These are phyloP conservation scores for human (Homo sapiens) DNA, from an alignment of 2,113 vertebrate genomes.

Conservation along the genomic window DNA sequence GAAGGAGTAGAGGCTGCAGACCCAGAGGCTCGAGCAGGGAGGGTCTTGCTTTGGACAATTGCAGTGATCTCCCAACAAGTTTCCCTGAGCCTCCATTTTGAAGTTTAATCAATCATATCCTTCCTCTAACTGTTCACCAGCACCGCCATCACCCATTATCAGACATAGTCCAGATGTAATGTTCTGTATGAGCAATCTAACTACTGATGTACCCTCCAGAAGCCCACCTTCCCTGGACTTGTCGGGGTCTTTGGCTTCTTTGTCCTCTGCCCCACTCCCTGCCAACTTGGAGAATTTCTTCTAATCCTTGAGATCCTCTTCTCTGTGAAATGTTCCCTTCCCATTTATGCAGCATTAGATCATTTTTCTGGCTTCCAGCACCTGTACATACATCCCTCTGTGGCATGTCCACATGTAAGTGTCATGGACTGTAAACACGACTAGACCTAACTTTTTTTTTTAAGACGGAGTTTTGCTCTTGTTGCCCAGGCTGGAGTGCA, in stretches of 20 bases:
- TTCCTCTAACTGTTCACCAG: neutral
- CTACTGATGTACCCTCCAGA: neutral
- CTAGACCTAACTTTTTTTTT: neutral
- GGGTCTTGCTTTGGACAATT: neutral
- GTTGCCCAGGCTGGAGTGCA: too few species aligned
- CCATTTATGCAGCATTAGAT: too few species aligned
- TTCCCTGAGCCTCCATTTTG: neutral
- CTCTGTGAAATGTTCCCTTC: neutral
- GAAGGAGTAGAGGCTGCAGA: neutral
- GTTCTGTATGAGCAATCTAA: neutral
- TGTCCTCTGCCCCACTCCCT: neutral
- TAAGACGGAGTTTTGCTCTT: too few species aligned
- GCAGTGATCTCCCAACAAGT: neutral
- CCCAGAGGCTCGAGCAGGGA: accelerated
- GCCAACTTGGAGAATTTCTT: neutral
- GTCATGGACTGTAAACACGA: neutral
- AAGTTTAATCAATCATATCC: neutral
- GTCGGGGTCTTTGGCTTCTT: neutral
- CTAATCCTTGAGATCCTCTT: neutral
- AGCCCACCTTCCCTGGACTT: neutral
- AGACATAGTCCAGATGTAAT: neutral
- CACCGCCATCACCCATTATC: neutral
- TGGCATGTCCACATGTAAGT: neutral
- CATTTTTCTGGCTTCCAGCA: neutral
- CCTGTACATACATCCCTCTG: too few species aligned